Evolutionary conservation across 2,797 vertebrate genomes (phyloP).

Genomic region (Pangasius mekongensis): DNA sequence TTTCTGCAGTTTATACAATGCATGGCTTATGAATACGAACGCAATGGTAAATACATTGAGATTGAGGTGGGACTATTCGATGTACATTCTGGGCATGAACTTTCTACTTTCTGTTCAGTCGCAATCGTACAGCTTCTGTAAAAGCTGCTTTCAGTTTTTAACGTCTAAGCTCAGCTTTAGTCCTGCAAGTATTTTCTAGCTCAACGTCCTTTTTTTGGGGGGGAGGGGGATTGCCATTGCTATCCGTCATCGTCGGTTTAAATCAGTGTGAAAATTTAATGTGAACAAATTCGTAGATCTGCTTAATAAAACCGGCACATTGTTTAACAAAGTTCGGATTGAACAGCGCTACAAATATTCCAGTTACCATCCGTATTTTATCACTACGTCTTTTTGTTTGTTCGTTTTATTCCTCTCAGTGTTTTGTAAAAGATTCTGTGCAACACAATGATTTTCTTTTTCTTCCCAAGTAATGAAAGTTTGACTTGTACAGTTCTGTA

Average conservation of each 20-base stretch:
- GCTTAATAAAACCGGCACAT: conserved; percentile 48
- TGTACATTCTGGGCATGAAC: conserved; percentile 58
- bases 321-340: conserved; percentile 56
- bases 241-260: conserved; percentile 24
- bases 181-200: conserved; percentile 49
- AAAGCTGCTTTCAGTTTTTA: conserved; percentile 47
- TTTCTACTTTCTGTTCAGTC: conserved; percentile 53
- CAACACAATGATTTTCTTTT: conserved; percentile 22
- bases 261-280: conserved; percentile 43
- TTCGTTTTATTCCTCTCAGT: conserved; percentile 42
- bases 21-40: conserved; percentile 69
- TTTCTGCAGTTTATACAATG: conserved; percentile 65
- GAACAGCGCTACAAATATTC: conserved; percentile 76
- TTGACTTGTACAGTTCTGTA: conserved; percentile 76
- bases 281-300: conserved; percentile 53
- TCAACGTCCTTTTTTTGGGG: conserved; percentile 41
- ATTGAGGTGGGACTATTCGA: conserved; percentile 45
- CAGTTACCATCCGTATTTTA: conserved; percentile 69
- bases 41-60: conserved; percentile 47
- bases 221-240: conserved; percentile 28
- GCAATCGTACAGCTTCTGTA: conserved; percentile 45
- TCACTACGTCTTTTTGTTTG: conserved; percentile 11
- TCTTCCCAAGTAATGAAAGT: conserved; percentile 68
- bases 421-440: conserved; percentile 40
- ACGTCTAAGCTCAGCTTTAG: conserved; percentile 40